Base-by-base conservation (phyloP, 1,140 invertebrate genomes). In the Aphelenchoides fujianensis region DNA sequence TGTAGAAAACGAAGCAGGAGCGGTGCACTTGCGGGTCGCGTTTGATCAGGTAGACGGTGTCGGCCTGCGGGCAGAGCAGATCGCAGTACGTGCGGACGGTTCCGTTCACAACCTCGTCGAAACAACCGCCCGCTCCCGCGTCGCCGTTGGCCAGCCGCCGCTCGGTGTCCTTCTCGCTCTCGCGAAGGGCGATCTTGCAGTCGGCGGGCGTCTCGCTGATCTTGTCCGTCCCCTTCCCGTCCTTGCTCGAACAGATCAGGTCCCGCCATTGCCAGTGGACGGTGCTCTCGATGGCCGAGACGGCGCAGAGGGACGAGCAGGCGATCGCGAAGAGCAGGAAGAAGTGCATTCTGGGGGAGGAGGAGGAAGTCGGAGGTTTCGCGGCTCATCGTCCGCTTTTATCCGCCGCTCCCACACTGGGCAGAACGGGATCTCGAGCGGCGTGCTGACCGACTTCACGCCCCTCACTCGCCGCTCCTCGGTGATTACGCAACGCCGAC, bases 11-110 rank as follows among this genome's bases (percentile, higher is more conserved):
- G 35, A 80, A 83, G 19, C 63, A 66, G 30, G 35, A 76, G 30
- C 81, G 72, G 41, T 81, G 79, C 31, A 74, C 73, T 63, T 83
- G 78, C 7, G 79, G 79, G 31, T 72, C 64, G 9, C 80, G 36
- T 66, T 82, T 82, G 68, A 81, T 81, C 2, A 82, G 67, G 67
- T 81, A 81, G 3, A 84, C 79, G 28, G 79, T 81, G 57, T 81
- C 79, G 9, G 79, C 79, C 28, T 73, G 69, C 0, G 79, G 79
- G 37, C 79, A 81, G 9, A 83, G 48, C 28, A 83, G 34, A 59
- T 81, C 79, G 68, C 79, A 81, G 41, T 81, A 83, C 3, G 82
- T 75, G 3, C 79, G 70, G 1, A 62, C 59, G 32, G 78, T 83
- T 27, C 81, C 79, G 63, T 74, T 74, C 19, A 75, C 68, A 28